Conservation (phyloP, 2,888 invertebrate species). For the Tortrix viridana region DNA sequence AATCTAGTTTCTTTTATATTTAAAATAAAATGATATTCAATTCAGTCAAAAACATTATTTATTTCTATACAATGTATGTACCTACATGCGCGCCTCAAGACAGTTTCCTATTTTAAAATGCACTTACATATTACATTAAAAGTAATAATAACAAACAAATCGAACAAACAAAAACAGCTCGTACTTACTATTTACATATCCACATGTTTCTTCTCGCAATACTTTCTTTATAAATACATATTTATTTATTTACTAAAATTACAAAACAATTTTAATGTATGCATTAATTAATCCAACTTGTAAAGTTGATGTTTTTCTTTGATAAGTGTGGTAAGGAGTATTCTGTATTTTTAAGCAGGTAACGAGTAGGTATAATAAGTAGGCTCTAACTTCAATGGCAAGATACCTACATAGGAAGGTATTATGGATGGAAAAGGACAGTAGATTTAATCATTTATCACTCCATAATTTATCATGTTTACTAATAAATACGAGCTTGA, state of each 20-base stretch:
- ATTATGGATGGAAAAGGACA: conserved; percentile 31
- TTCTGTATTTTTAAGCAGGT: conserved; percentile 30
- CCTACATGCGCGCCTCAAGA: conserved; percentile 65
- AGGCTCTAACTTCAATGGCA: conserved; percentile 22
- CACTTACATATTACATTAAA: conserved; percentile 33
- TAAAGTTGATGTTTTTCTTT: conserved; percentile 42
- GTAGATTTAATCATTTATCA: not conserved
- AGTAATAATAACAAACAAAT: conserved; percentile 34
- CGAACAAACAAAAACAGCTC: conserved; percentile 47
- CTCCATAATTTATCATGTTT: not conserved
- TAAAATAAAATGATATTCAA: conserved; percentile 51
- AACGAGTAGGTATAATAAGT: conserved; percentile 19
- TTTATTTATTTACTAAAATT: conserved; percentile 37
- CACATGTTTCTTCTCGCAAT: conserved; percentile 50
- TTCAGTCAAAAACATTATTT: conserved; percentile 72
- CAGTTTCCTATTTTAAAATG: conserved; percentile 42
- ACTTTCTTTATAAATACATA: conserved; percentile 40
- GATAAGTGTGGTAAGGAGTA: conserved; percentile 24
- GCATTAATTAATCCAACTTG: conserved; percentile 35
- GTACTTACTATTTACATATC: conserved; percentile 62
- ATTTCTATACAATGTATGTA: conserved; percentile 79
- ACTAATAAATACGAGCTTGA: conserved; percentile 32
- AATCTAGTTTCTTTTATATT: not conserved
- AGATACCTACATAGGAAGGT: conserved; percentile 21
- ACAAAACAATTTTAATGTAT: conserved; percentile 35